Conservation (phyloP, 2,888 invertebrate genomes). For the Cactoblastis cactorum region DNA sequence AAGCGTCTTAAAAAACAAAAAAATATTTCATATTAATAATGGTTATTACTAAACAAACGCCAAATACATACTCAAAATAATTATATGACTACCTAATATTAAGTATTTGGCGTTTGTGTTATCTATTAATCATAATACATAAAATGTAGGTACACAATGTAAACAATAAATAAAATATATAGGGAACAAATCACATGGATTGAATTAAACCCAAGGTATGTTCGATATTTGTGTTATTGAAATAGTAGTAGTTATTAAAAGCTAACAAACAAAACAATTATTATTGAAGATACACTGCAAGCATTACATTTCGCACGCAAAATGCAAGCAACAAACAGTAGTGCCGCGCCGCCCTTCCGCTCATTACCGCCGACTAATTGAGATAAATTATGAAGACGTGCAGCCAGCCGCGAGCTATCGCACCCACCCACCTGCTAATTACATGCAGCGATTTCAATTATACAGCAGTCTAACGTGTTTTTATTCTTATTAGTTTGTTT, state of each 20-base stretch:
- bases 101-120: too few species aligned
- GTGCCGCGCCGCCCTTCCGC: constrained; percentile 56
- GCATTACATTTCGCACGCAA: constrained; percentile 20
- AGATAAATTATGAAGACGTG: constrained; percentile 76
- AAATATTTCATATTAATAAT: not conserved
- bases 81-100: too few species aligned
- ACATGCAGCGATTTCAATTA: constrained; percentile 72
- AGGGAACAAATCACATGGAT: too few species aligned
- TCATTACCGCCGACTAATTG: constrained; percentile 73
- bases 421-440: constrained; percentile 65
- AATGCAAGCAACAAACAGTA: constrained; percentile 22
- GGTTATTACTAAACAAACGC: not conserved
- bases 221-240: too few species aligned
- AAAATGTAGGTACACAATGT: too few species aligned
- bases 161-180: too few species aligned
- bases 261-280: not conserved
- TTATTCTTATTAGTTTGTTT: constrained; percentile 38
- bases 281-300: not conserved
- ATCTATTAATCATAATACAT: too few species aligned
- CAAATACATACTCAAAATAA: too few species aligned
- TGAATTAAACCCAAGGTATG: too few species aligned
- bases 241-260: too few species aligned
- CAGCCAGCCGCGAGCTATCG: constrained; percentile 59
- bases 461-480: constrained; percentile 41
- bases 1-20: not conserved